Base-by-base conservation (phyloP, 2,113 vertebrate genomes). In the Perca flavescens region DNA sequence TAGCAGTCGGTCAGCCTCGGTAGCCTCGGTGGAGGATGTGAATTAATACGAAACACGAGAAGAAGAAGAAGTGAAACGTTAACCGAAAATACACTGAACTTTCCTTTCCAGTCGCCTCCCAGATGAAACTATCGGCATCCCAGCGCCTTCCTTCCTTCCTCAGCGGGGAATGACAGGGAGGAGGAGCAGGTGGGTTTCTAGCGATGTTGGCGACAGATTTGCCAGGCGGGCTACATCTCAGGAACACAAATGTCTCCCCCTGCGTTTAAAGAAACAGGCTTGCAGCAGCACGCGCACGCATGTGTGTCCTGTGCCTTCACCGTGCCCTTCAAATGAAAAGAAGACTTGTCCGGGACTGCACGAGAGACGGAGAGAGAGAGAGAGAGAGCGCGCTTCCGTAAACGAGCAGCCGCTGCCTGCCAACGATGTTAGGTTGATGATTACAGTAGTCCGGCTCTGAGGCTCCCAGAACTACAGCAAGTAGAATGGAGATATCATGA, bases 281-380 rank as follows among this genome's bases (percentile, higher is more conserved):
- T 34, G 61, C 58, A 43, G 74, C 65, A 16, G 69, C 19, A 43
- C 58, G 47, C 31, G 50, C 54, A 46, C 76, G 65, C 16, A 75
- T 25, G 50, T 54, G 46, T 43, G 12, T 76, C 36, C 62, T 56
- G 16, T 31, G 17, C 28, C 66, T 69, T 69, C 19, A 47, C 16
- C 34, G 76, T 90, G 92, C 65, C 92, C 91, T 93, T 93, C 91
- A 93, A 72, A 90, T 47, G 11, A 68, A 68, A 84, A 63, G 21
- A 65, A 82, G n/a, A 60, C 86, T 53, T 10, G 40, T 46, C 53
- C 52, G 69, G 61, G 9, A 71, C 57, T 1, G 68, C 34, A n/a
- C 21, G 6, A 22, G 21, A 62, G 28, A 63, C 13, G 1, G 5
- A 11, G 28, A 10, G 58, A 0, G 43, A 6, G 17, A 58, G 31